These are phyloP conservation scores for Mungos mungo DNA, from an alignment of 2,113 vertebrate genomes.

Conservation along the genomic window DNA sequence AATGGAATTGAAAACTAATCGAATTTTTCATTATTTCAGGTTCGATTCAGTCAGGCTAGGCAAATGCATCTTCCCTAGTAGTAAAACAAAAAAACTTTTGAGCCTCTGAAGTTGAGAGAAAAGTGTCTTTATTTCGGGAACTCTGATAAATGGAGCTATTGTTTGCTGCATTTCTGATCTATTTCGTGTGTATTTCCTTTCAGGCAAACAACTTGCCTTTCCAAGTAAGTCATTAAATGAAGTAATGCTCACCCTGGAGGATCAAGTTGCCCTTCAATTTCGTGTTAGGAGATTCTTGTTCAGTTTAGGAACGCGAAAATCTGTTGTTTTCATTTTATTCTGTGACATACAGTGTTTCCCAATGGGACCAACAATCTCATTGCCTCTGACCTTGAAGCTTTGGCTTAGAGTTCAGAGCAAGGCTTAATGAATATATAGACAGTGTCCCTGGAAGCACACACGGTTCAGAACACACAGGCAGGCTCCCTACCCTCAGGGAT, in stretches of 20 bases:
- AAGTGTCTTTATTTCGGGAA: background rate
- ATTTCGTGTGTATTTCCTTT: background rate
- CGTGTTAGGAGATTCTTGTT: background rate
- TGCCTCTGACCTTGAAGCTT: background rate
- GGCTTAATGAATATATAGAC: background rate
- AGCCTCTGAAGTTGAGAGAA: background rate
- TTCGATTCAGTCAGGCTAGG: background rate
- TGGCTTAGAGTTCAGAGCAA: background rate
- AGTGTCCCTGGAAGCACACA: background rate
- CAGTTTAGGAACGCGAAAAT: background rate
- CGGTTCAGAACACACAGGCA: background rate
- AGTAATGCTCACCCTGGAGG: background rate
- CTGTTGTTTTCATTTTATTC: background rate
- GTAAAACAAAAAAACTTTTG: background rate
- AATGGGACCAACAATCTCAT: background rate
- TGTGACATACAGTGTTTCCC: background rate
- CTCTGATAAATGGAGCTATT: background rate
- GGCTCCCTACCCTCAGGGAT: background rate
- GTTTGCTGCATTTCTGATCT: background rate
- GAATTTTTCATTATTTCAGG: background rate
- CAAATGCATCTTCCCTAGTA: background rate
- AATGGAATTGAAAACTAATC: constrained; percentile 1
- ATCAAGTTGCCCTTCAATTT: background rate
- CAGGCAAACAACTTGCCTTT: background rate
- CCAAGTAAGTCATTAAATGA: background rate